phyloP scores from a whole-genome alignment of 2,113 vertebrate species.

The Budorcas taxicolor region DNA sequence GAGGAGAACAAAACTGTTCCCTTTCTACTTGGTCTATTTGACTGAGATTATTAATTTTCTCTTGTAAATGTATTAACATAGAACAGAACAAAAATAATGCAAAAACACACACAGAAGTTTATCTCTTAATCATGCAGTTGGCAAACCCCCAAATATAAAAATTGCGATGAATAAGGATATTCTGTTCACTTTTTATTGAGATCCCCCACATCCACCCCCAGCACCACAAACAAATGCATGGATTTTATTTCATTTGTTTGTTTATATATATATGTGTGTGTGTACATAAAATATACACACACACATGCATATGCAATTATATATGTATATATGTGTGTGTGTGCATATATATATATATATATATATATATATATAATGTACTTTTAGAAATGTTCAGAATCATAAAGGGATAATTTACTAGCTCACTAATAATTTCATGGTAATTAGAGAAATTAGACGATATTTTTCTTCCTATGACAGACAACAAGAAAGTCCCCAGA shows the following conservation, averaged over 20 bases:
- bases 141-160: not conserved
- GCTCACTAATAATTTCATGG: not conserved
- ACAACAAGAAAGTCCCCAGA: not conserved
- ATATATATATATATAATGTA: not conserved
- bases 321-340: too few species aligned
- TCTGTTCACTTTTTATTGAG: not conserved
- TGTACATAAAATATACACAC: not conserved
- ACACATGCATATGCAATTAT: not conserved
- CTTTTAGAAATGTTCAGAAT: not conserved
- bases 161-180: not conserved
- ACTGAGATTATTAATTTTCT: not conserved
- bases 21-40: not conserved
- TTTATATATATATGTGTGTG: not conserved
- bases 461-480: not conserved
- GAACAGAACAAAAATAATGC: not conserved
- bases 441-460: not conserved
- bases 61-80: not conserved
- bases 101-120: not conserved
- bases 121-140: not conserved
- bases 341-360: not conserved
- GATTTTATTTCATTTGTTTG: not conserved
- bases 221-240: not conserved
- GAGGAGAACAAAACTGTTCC: not conserved
- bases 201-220: not conserved
- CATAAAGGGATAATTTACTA: not conserved